Evolutionary conservation across 2,797 vertebrate genomes (phyloP).

Genomic region (Atherinosoma microstoma): DNA sequence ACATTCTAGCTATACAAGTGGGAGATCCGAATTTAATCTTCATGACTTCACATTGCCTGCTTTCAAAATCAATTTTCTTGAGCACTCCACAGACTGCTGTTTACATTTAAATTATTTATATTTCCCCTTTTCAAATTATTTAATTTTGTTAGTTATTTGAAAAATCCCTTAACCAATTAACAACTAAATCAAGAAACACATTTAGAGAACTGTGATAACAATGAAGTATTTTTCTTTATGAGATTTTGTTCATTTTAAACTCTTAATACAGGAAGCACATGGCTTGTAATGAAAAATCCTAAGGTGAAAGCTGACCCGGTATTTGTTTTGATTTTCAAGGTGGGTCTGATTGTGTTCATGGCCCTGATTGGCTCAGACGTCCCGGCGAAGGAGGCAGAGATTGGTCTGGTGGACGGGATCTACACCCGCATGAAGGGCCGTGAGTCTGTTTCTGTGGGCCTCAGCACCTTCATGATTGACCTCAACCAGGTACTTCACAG

Average conservation of each 20-base stretch:
- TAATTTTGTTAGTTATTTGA: background rate
- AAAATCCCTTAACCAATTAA: slow-evolving; percentile 6
- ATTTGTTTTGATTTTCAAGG: slow-evolving; percentile 72
- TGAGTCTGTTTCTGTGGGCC: slow-evolving; percentile 94
- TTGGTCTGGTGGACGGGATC: slow-evolving; percentile 92
- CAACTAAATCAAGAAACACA: slow-evolving; percentile 4
- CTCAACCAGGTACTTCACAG: slow-evolving; percentile 89
- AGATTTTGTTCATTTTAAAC: background rate
- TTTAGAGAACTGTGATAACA: background rate
- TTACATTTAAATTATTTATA: background rate
- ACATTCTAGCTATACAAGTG: background rate
- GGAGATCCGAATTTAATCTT: background rate
- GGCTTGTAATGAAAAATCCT: background rate
- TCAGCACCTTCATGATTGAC: slow-evolving; percentile 98
- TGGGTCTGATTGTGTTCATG: slow-evolving; percentile 97
- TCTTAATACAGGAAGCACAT: background rate
- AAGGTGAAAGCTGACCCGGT: background rate
- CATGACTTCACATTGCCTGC: background rate
- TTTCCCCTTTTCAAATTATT: background rate
- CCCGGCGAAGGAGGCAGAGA: slow-evolving; percentile 92
- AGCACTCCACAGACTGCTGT: background rate
- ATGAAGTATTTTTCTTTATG: background rate
- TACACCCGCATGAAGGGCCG: slow-evolving; percentile 95
- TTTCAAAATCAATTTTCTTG: slow-evolving; percentile 8
- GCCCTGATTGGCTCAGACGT: slow-evolving; percentile 95